Evolutionary conservation across 2,888 invertebrate genomes (phyloP).

Genomic region (Autographa gamma): DNA sequence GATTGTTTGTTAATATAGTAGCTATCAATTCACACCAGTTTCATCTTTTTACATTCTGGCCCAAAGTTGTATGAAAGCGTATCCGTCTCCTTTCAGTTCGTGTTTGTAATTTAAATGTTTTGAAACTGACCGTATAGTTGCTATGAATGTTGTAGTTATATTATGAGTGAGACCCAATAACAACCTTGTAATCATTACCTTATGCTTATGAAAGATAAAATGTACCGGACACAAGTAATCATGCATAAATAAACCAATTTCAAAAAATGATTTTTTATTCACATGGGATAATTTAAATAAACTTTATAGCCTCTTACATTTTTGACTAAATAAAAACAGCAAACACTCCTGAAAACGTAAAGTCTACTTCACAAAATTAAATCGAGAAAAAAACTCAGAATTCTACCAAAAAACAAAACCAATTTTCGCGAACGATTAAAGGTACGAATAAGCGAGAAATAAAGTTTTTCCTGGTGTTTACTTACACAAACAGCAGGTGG

Average conservation of each 20-base stretch:
- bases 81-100: slow-evolving; percentile 68
- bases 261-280: too few relatives aligned
- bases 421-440: slow-evolving; percentile 47
- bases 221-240: too few relatives aligned
- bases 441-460: slow-evolving; percentile 43
- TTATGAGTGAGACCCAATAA: background rate
- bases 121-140: slow-evolving; percentile 57
- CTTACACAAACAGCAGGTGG: slow-evolving; percentile 73
- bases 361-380: background rate
- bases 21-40: too few relatives aligned
- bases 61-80: too few relatives aligned
- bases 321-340: too few relatives aligned
- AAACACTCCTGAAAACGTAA: too few relatives aligned
- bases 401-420: slow-evolving; percentile 34
- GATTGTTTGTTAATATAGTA: too few relatives aligned
- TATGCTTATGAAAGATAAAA: too few relatives aligned
- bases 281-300: too few relatives aligned
- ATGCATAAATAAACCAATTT: too few relatives aligned
- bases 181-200: background rate
- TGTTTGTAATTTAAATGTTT: slow-evolving; percentile 79
- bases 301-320: too few relatives aligned
- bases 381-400: background rate
- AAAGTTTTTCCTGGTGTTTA: slow-evolving; percentile 60
- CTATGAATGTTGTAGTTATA: slow-evolving; percentile 27
- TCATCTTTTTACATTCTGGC: too few relatives aligned